Base-by-base conservation (phyloP, 2,797 vertebrate species). In the Sus cebifrons region DNA sequence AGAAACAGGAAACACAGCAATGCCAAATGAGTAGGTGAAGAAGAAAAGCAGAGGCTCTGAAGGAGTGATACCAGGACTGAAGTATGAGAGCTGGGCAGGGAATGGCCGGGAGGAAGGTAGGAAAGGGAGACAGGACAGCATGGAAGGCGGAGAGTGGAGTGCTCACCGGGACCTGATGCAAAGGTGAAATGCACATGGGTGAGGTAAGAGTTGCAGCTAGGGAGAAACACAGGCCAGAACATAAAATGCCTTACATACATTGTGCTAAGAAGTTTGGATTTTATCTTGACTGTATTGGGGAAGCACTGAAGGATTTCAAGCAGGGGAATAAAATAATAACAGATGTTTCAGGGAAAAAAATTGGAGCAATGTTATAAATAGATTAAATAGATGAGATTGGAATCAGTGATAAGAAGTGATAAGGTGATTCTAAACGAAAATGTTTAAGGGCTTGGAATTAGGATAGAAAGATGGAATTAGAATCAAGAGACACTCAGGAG, bases 371-470 rank as follows among this genome's bases (percentile, higher is more conserved):
- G 44, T 84, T 40, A 77, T 60, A 6, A 94, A 70, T 2, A 77
- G 29, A 77, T 54, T 58, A 68, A 60, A 71, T 36, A 32, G 40
- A 52, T 11, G 16, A 93, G 29, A 62, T 8, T 65, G 7, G 83
- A 73, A 73, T 54, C 29, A 25, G 68, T 54, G 40, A 85, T 73
- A 75, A 52, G 52, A 90, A 89, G 25, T 73, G 15, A 84, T 27
- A 84, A 89, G 49, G 40, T 23, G 71, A 36, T 91, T 86, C 20
- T 81, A 56, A 29, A 91, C 77, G 32, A 85, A 95, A 91, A 84
- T 5, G 44, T 40, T n/a, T 12, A 85, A 88, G 29, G 14, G 27
- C 32, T 78, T 56, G 8, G 25, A 73, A 89, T 84, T 56, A 89
- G 17, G 23, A 73, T 4, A 79, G n/a, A 92, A 87, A 79, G 21